phyloP scores from a whole-genome alignment of 53 echinoderm and acorn worm genomes.

The Mesocentrotus franciscanus region DNA sequence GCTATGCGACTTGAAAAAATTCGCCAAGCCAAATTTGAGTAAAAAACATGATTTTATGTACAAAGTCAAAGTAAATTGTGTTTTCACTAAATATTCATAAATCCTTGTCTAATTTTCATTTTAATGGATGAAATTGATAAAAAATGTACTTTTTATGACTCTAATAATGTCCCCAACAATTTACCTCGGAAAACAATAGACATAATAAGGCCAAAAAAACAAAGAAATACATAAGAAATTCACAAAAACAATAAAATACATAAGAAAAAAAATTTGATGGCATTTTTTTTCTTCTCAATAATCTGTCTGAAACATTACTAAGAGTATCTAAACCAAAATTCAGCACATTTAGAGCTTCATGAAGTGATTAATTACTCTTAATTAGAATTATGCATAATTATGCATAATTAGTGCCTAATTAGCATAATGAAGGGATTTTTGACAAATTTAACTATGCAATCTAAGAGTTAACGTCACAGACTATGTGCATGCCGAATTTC shows the following conservation, averaged over 20 bases:
- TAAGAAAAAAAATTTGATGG: not conserved
- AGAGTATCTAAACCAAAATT: no score
- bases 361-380: no score
- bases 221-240: no score
- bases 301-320: not conserved
- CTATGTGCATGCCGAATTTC: not conserved
- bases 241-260: no score
- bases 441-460: no score
- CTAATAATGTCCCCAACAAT: no score
- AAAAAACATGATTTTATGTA: conserved; percentile 4
- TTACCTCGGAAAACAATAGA: not conserved
- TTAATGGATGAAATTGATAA: not conserved
- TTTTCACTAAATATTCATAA: not conserved
- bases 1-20: not conserved
- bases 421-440: not conserved
- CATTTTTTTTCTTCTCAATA: not conserved
- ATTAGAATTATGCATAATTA: no score
- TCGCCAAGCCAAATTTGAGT: not conserved
- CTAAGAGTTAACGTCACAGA: not conserved
- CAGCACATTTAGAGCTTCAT: no score
- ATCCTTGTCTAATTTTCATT: not conserved
- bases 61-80: not conserved
- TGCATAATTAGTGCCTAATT: not conserved
- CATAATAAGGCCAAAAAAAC: not conserved
- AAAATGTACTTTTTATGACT: no score